These are phyloP conservation scores for Pedionomus torquatus DNA, from an alignment of 2,113 vertebrate genomes.

Conservation along the genomic window DNA sequence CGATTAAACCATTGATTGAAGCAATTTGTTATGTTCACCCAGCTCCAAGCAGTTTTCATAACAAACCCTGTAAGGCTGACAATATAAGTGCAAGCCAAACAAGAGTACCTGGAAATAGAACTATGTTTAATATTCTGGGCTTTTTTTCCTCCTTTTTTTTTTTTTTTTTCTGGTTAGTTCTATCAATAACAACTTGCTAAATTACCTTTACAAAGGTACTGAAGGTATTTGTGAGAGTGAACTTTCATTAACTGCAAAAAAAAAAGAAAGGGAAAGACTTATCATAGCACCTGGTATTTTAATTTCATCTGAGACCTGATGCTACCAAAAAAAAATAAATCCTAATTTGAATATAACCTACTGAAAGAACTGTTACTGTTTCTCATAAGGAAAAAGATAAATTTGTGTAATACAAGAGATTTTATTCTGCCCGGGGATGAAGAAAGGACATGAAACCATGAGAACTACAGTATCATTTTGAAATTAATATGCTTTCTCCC, in stretches of 20 bases:
- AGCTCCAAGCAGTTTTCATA: background rate
- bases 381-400: background rate
- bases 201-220: background rate
- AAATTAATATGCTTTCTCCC: rapidly evolving
- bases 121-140: rapidly evolving
- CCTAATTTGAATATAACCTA: background rate
- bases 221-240: background rate
- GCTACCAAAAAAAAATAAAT: background rate
- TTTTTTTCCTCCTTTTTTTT: background rate
- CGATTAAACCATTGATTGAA: background rate
- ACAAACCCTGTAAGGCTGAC: background rate
- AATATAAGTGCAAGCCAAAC: background rate
- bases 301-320: background rate
- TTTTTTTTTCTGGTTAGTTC: background rate
- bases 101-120: background rate
- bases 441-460: background rate
- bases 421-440: background rate
- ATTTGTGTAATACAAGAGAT: no score
- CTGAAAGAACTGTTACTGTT: background rate
- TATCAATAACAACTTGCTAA: background rate
- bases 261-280: background rate
- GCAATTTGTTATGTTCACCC: background rate
- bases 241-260: rapidly evolving
- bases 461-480: background rate
- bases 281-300: rapidly evolving